These are phyloP conservation scores for Acleris emargana DNA, from an alignment of 2,888 invertebrate genomes.

Conservation along the genomic window DNA sequence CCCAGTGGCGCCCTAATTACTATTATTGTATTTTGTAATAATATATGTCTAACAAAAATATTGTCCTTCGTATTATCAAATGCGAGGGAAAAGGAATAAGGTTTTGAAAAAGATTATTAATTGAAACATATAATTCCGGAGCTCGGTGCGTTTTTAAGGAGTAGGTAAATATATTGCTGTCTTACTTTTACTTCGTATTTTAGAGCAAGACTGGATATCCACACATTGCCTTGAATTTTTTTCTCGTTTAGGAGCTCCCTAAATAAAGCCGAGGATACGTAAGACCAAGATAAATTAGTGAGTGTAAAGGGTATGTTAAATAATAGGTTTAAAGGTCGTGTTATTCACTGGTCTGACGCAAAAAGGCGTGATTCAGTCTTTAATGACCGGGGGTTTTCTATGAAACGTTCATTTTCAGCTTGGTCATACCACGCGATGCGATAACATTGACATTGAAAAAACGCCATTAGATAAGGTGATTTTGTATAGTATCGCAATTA, in stretches of 20 bases:
- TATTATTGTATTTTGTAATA: too few species aligned
- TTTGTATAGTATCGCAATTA: constrained; percentile 13
- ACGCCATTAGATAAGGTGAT: constrained; percentile 35
- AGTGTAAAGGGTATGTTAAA: constrained; percentile 31
- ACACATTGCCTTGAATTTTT: too few species aligned
- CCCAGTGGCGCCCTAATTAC: too few species aligned
- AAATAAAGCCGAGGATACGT: constrained; percentile 4
- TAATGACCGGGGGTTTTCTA: constrained; percentile 58
- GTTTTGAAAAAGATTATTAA: too few species aligned
- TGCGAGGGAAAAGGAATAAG: too few species aligned
- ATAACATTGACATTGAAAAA: constrained; percentile 48
- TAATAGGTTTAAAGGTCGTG: constrained; percentile 54
- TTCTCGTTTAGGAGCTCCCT: neutral
- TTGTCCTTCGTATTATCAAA: too few species aligned
- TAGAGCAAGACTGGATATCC: too few species aligned
- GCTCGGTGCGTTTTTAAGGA: too few species aligned
- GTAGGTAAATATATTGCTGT: too few species aligned
- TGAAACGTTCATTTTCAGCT: constrained; percentile 42
- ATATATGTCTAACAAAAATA: too few species aligned
- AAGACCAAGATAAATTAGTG: constrained; percentile 6
- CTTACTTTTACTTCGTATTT: too few species aligned
- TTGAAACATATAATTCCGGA: too few species aligned
- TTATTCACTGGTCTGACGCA: constrained; percentile 59
- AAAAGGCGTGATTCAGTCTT: constrained; percentile 59
- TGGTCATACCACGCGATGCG: constrained; percentile 46